A percentile compares a stretch with the other conserved stretches of the same genome.
Evolutionary conservation across 2,113 vertebrate species (phyloP).

Genomic region (Sylvilagus bachmani): DNA sequence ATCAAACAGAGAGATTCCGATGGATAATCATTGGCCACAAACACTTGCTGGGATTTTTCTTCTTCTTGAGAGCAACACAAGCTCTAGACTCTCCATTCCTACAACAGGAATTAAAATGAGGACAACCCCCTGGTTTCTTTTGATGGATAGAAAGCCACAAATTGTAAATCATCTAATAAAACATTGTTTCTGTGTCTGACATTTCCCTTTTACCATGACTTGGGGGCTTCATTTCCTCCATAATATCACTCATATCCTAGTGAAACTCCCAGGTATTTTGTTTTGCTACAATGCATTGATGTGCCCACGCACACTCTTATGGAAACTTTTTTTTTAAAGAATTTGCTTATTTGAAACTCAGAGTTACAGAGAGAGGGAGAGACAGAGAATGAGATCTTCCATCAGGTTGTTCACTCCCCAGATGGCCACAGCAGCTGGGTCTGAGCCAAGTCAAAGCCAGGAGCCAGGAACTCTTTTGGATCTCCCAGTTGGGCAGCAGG

Average conservation of each 20-base stretch:
- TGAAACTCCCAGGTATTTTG: not conserved
- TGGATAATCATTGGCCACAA: constrained; percentile 56
- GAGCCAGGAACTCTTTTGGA: too few relatives aligned
- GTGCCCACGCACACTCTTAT: fast-evolving
- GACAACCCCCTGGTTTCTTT: not conserved
- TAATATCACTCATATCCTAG: not conserved
- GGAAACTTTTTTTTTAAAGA: not conserved
- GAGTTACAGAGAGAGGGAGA: too few relatives aligned
- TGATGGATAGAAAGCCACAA: not conserved
- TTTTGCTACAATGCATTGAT: not conserved
- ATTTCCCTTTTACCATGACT: not conserved
- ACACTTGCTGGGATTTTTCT: constrained; percentile 5
- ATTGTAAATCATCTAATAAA: not conserved
- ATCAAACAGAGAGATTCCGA: constrained; percentile 56
- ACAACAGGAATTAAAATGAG: constrained; percentile 46
- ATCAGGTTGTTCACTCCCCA: too few relatives aligned
- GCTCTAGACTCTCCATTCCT: not conserved
- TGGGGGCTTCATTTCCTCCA: not conserved
- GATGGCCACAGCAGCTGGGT: too few relatives aligned
- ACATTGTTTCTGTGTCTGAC: not conserved
- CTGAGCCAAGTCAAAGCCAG: too few relatives aligned
- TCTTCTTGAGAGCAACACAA: too few relatives aligned
- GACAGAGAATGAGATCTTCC: too few relatives aligned
- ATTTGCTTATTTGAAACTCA: too few relatives aligned
- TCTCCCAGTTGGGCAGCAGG: too few relatives aligned